Evolutionary conservation across 2,797 vertebrate species (phyloP), one percentile per base, ranked within the genome.

Genomic region (Sebastes flavidus): DNA sequence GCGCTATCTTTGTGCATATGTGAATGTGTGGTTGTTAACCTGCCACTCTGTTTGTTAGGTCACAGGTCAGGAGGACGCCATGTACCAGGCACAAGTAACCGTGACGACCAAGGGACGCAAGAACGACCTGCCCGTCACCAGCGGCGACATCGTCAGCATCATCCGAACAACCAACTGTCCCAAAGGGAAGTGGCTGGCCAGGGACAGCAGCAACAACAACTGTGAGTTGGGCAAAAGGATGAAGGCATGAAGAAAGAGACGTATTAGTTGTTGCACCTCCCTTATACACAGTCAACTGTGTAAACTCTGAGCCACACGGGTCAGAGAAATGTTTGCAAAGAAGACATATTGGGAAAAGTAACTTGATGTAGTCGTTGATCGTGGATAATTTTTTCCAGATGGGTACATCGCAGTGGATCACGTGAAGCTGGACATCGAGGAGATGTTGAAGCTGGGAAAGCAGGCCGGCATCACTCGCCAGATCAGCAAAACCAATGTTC

Each of bases 101-200:
- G 83, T 94, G 52, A 90, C 84, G 1, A 87, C 86, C 1, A 94
- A 94, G 86, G 91, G 82, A 52, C 92, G 93, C 8, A 95, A 95
- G 90, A 81, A 92, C 5, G 72, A 80, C 18, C 92, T 91, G 4
- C 87, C 89, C 0, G 63, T 91, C 71, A 95, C 91, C 36, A 91
- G 56, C 5, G 95, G 96, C 1, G 92, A 97, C 22, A 34, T 67
- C 10, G 72, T 91, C 80, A 92, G 91, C 24, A 84, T 95, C 81
- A 93, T 95, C 81, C 92, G 93, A n/a, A 93, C 86, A 13, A 90
- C 88, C 65, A 91, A 90, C 20, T 94, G 87, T 63, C 95, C 95
- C 2, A 89, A 92, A 75, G 96, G 94, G 34, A 93, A 87, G 66
- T 95, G 95, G 93, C 93, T 96, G 86, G 94, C 94, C 75, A 94